Percentiles rank a stretch among this genome's conserved stretches.
These are phyloP conservation scores for Drosophila sulfurigaster DNA, from an alignment of 1,140 invertebrate species.

Conservation along the genomic window DNA sequence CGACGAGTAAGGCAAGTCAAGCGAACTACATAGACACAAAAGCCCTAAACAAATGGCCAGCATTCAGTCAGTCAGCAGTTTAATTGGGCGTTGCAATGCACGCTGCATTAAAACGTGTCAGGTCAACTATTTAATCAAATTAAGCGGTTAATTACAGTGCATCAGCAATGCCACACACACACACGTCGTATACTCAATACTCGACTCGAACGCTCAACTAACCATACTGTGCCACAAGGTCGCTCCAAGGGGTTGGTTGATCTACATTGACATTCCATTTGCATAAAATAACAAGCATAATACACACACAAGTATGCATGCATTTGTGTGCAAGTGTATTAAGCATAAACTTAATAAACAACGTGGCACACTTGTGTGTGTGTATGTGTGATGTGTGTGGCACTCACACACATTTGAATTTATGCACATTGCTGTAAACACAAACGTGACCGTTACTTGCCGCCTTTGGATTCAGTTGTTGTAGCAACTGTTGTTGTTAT, in stretches of 20 bases:
- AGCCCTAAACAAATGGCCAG: conserved; percentile 48
- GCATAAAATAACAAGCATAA: conserved; percentile 67
- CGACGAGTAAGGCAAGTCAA: conserved; percentile 11
- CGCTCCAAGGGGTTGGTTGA: conserved; percentile 16
- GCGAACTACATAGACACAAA: conserved; percentile 20
- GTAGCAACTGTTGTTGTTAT: conserved; percentile 29
- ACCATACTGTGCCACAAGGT: conserved; percentile 48
- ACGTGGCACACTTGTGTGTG: conserved; percentile 33
- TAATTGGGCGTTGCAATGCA: conserved; percentile 22
- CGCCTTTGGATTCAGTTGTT: conserved; percentile 24
- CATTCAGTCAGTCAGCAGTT: conserved; percentile 35
- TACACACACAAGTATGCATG: conserved; percentile 12
- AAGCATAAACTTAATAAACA: conserved; percentile 75
- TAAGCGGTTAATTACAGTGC: conserved; percentile 72
- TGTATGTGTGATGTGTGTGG: not conserved
- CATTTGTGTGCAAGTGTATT: conserved; percentile 31
- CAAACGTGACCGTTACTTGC: conserved; percentile 54
- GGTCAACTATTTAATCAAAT: conserved; percentile 61
- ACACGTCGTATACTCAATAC: conserved; percentile 53
- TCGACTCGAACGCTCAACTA: conserved; percentile 19
- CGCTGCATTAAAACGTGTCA: conserved; percentile 10
- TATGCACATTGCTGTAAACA: conserved; percentile 50
- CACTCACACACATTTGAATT: conserved; percentile 32
- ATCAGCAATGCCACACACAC: conserved; percentile 24
- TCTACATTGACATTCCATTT: conserved; percentile 68